Evolutionary conservation across 2,888 invertebrate genomes (phyloP).

Genomic region (Cerastis rubricosa): DNA sequence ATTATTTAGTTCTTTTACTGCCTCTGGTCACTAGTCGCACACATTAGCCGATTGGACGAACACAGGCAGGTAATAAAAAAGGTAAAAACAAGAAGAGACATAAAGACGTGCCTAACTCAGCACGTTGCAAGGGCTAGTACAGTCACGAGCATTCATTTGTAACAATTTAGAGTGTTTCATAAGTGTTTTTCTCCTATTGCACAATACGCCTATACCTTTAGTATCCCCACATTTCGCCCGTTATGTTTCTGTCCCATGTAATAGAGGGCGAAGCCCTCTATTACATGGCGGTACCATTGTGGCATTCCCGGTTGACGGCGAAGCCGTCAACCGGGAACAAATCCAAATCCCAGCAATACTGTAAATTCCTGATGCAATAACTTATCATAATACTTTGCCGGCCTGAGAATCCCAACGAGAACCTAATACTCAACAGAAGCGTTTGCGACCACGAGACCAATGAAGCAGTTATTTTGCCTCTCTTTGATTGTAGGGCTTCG

Average conservation of each 20-base stretch:
- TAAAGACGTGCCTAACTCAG: slow-evolving; percentile 12
- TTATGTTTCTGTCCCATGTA: not conserved
- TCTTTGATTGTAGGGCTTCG: not conserved
- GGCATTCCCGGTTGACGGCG: too few species aligned
- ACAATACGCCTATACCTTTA: not conserved
- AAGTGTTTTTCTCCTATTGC: not conserved
- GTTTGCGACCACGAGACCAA: not conserved
- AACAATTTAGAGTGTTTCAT: not conserved
- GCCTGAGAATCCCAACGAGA: not conserved
- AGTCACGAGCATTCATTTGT: not conserved
- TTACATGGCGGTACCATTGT: too few species aligned
- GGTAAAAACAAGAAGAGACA: slow-evolving; percentile 22
- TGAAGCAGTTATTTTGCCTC: not conserved
- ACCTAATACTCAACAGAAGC: not conserved
- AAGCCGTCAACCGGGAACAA: not conserved
- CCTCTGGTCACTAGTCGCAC: not conserved
- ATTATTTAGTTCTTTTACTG: slow-evolving; percentile 40
- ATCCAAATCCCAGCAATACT: not conserved
- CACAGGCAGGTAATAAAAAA: slow-evolving; percentile 26
- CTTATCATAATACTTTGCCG: not conserved
- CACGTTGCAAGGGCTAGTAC: slow-evolving; percentile 23
- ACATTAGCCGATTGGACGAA: slow-evolving; percentile 40
- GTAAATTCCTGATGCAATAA: not conserved
- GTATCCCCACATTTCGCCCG: not conserved
- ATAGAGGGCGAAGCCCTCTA: not conserved